A percentile compares a stretch with the other conserved stretches of the same genome.
These are phyloP conservation scores for Lordiphosa clarofinis DNA, from an alignment of 1,140 invertebrate genomes.

Conservation along the genomic window DNA sequence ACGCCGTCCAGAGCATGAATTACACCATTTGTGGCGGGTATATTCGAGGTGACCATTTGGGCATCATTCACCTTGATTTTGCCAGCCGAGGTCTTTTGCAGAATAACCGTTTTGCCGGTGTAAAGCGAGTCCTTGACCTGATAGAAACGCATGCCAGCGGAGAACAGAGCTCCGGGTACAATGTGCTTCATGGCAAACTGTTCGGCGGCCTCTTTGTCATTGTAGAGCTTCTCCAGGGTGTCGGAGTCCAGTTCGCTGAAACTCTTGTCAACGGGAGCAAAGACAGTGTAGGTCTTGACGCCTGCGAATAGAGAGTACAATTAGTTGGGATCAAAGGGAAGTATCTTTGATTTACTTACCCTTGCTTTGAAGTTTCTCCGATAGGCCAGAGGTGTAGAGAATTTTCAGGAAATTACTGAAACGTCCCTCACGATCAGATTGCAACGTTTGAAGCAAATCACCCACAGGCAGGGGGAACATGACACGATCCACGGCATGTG, in stretches of 20 bases:
- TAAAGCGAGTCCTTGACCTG: slow-evolving; percentile 88
- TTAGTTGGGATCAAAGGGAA: neutral
- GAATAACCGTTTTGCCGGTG: slow-evolving; percentile 83
- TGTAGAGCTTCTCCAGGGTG: slow-evolving; percentile 83
- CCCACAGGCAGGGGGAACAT: slow-evolving; percentile 93
- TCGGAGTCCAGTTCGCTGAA: slow-evolving; percentile 85
- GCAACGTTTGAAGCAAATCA: slow-evolving; percentile 89
- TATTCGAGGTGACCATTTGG: slow-evolving; percentile 88
- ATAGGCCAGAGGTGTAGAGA: slow-evolving; percentile 86
- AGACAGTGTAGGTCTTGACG: slow-evolving; percentile 90
- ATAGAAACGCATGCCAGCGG: slow-evolving; percentile 91
- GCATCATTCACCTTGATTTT: slow-evolving; percentile 90
- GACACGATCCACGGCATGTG: slow-evolving; percentile 91
- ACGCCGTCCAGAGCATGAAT: slow-evolving; percentile 91
- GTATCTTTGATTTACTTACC: slow-evolving; percentile 27
- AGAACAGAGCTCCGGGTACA: slow-evolving; percentile 88
- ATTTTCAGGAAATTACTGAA: slow-evolving; percentile 90
- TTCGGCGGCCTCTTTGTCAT: slow-evolving; percentile 84
- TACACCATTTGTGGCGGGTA: slow-evolving; percentile 93
- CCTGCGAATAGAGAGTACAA: slow-evolving; percentile 80
- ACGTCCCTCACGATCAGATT: slow-evolving; percentile 88
- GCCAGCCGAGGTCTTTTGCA: slow-evolving; percentile 88
- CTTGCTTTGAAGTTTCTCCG: slow-evolving; percentile 83
- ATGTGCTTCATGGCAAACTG: slow-evolving; percentile 89
- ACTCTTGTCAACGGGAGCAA: slow-evolving; percentile 90